These are phyloP conservation scores for Elgaria multicarinata DNA, from an alignment of 2,113 vertebrate species.

Conservation along the genomic window DNA sequence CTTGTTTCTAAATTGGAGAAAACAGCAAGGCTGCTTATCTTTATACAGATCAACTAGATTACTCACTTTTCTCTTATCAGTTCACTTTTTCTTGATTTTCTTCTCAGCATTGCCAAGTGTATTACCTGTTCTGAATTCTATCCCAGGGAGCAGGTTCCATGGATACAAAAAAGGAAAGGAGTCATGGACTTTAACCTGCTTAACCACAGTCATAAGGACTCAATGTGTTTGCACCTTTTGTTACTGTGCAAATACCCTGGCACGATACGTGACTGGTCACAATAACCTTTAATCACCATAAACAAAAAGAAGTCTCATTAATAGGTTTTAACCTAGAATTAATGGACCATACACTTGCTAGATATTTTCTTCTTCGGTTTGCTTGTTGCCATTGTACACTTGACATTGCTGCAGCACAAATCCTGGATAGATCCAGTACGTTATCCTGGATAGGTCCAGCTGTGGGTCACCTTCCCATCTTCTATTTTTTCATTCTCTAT, in stretches of 20 bases:
- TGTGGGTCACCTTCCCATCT: not conserved
- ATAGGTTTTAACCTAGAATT: constrained; percentile 44
- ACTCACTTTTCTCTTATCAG: not conserved
- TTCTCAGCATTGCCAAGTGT: not conserved
- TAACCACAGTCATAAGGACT: constrained; percentile 49
- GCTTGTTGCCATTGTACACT: not conserved
- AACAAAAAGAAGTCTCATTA: constrained; percentile 39
- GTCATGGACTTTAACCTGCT: constrained; percentile 47
- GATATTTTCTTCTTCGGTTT: constrained; percentile 31
- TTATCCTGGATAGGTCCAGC: not conserved
- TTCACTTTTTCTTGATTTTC: not conserved
- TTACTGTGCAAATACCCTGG: constrained; percentile 49
- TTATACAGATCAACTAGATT: not conserved
- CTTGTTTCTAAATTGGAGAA: not conserved
- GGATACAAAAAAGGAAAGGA: constrained; percentile 46
- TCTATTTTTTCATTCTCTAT: not conserved
- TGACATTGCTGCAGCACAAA: constrained; percentile 2
- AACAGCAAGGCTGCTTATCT: not conserved
- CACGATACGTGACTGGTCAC: constrained; percentile 52
- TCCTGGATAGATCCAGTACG: not conserved
- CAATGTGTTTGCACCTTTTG: constrained; percentile 44
- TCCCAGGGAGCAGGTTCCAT: constrained; percentile 38
- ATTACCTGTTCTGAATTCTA: constrained; percentile 14
- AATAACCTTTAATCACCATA: constrained; percentile 35
- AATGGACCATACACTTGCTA: constrained; percentile 50